Evolutionary conservation across 2,113 vertebrate species (phyloP), one percentile per base, ranked within the genome.

Genomic region (Phycodurus eques): DNA sequence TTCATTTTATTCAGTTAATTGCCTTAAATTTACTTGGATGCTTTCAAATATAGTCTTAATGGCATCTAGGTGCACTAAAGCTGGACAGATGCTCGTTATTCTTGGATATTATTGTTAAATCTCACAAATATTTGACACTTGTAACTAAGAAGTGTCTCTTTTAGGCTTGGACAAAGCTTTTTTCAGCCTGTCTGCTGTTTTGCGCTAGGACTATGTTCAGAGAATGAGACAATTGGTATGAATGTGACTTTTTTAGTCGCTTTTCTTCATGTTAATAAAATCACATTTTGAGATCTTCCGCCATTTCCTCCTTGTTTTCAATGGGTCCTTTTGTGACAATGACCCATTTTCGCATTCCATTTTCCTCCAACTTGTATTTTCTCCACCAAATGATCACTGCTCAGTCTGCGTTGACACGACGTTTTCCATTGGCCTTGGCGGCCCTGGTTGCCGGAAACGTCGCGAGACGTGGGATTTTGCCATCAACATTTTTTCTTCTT

Each of bases 231-330:
- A 14, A n/a, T 47, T 63, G n/a, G 63, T 51, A 64, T 71, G 49
- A 76, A 70, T 67, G 61, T 51, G 11, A 67, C 75, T 71, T 64
- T 53, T 57, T 44, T 1, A 27, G 39, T 71, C 69, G 14, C 56
- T 67, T 73, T 89, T 89, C 85, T 84, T 66, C 79, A 49, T 43
- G 73, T 74, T 46, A 78, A 62, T 59, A 72, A 67, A 82, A 77
- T 84, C 57, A 59, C 49, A 80, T 85, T 80, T 85, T 67, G n/a
- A 59, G 78, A 72, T 70, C 72, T 76, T 79, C 33, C 54, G 47
- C 60, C 81, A 65, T 76, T 88, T 89, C 85, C 79, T 81, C 72
- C 82, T 85, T 10, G 69, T 79, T 71, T 68, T 79, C 0, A 65
- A 56, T 57, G 17, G 57, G 42, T 57, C 51, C 67, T 67, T 85